A percentile compares a stretch with the other conserved stretches of the same genome.
Evolutionary conservation across 2,113 vertebrate species (phyloP).

Genomic region (Anser cygnoides): DNA sequence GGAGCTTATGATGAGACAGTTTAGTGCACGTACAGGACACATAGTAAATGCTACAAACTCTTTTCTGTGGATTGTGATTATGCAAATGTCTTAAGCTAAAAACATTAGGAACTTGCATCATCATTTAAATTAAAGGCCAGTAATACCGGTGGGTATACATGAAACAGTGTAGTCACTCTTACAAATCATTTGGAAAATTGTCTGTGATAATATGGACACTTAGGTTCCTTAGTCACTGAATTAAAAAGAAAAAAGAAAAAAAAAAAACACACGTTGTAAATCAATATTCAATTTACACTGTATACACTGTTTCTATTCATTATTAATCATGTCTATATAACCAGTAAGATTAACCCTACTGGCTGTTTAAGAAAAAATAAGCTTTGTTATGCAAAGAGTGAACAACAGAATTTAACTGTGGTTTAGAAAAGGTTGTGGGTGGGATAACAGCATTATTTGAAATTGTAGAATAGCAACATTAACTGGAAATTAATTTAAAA

Average conservation of each 20-base stretch:
- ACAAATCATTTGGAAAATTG: background rate
- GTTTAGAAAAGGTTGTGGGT: background rate
- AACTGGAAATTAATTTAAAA: slow-evolving; percentile 18
- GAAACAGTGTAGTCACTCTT: background rate
- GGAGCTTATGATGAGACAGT: background rate
- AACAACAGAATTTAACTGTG: background rate
- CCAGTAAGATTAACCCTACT: background rate
- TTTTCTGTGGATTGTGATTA: background rate
- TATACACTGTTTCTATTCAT: background rate
- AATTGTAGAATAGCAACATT: background rate
- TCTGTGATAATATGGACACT: background rate
- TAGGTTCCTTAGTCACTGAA: background rate
- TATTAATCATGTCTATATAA: background rate
- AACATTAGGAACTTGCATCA: background rate
- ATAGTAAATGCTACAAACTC: background rate
- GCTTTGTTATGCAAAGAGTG: background rate
- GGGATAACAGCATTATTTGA: background rate
- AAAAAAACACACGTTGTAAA: background rate
- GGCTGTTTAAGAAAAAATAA: background rate
- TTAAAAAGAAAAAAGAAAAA: accelerated
- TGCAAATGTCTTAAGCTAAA: background rate
- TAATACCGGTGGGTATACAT: background rate
- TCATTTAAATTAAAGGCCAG: background rate
- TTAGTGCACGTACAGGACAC: background rate
- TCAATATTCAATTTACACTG: background rate